Conservation (phyloP, 1,140 invertebrate genomes). For the Choristoneura fumiferana region DNA sequence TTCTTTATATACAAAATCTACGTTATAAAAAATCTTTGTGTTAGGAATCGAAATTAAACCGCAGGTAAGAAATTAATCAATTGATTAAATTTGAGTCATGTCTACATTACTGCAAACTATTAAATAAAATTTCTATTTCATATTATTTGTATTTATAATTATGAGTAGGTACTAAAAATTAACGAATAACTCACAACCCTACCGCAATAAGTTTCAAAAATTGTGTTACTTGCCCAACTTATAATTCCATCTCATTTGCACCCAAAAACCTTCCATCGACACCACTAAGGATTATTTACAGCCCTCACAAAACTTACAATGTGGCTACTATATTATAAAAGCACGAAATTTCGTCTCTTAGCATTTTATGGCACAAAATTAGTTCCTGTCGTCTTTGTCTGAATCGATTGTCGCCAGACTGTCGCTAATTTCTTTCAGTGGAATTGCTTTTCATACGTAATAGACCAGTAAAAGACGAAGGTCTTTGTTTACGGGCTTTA, state of each 20-base stretch:
- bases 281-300: constrained; percentile 47
- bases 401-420: constrained; percentile 28
- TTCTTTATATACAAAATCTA: no score
- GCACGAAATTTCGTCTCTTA: constrained; percentile 36
- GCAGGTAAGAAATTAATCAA: no score
- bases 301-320: constrained; percentile 37
- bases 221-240: constrained; percentile 42
- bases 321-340: constrained; percentile 40
- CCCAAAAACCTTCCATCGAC: constrained; percentile 34
- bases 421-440: constrained; percentile 34
- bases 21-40: no score
- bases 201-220: constrained; percentile 26
- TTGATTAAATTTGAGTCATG: no score
- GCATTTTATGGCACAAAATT: constrained; percentile 51
- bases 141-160: background rate
- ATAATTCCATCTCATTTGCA: constrained; percentile 45
- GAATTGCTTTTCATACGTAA: constrained; percentile 16
- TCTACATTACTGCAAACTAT: no score
- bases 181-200: constrained; percentile 29
- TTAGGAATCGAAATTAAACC: no score
- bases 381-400: constrained; percentile 35
- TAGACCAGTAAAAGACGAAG: background rate
- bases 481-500: no score
- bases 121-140: background rate
- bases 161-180: constrained; percentile 8